Evolutionary conservation across 2,888 invertebrate species (phyloP), one percentile per base, ranked within the genome.

Genomic region (Cetonia aurata): DNA sequence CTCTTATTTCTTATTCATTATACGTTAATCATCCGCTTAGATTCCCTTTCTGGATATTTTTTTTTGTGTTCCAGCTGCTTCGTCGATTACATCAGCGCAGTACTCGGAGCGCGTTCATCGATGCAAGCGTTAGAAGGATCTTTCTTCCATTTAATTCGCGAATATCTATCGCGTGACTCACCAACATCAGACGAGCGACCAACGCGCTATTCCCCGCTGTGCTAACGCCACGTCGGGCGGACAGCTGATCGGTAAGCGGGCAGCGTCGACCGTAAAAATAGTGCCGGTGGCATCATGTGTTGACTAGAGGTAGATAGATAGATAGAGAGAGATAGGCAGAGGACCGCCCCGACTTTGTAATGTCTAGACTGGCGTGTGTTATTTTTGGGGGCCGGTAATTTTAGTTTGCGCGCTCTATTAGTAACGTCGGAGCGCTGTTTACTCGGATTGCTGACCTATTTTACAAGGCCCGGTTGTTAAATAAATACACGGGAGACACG

Each of bases 311-410:
- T 25, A 25, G 25, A 25, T 25, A 25, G 25, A 25, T 25, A 25
- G 25, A 25, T 25, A 25, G 25, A 25, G 4, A 4, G 25, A 25
- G 25, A 25, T 4, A 25, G 25, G 4, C 25, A 25, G 25, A 25
- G 25, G 25, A 25, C 25, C 25, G 25, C 25, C 65, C 70, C 73
- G 71, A 66, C 53, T 69, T 59, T 65, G 65, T 55, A 70, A 70
- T 67, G 73, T 73, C 73, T 73, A 73, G 73, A 73, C 72, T 69
- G 62, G 65, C 25, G 25, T 37, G 37, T 37, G 50, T 70, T 72
- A 72, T 72, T 72, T 72, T 72, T 55, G 66, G 70, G n/a, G 65
- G 31, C 37, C 68, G 55, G 68, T 65, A 70, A 65, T 59, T 70
- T 70, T 69, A 67, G 69, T 69, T 72, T 59, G 42, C 57, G 42